Evolutionary conservation across 2,797 vertebrate species (phyloP).

Genomic region (Sorex maritimensis): DNA sequence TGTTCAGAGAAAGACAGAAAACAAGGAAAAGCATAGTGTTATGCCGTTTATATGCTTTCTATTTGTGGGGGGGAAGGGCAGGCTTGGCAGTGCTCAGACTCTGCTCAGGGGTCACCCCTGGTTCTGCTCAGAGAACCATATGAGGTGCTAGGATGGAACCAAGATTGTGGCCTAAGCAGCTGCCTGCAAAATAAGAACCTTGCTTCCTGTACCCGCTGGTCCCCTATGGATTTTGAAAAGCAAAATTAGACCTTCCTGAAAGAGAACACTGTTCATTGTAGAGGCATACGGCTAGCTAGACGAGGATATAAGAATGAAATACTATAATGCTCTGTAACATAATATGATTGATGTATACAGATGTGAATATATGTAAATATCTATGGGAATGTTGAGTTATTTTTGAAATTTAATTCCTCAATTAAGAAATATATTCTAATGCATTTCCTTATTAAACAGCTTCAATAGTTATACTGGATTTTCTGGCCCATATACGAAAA

Average conservation of each 20-base stretch:
- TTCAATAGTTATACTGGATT: constrained; percentile 32
- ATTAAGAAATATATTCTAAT: constrained; percentile 41
- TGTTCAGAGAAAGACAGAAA: background rate
- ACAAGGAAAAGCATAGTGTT: background rate
- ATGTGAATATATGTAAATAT: constrained; percentile 35
- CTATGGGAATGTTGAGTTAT: constrained; percentile 38
- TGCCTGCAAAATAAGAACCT: no score
- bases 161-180: no score
- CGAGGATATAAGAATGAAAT: background rate
- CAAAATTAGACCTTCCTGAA: background rate
- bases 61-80: no score
- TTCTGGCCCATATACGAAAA: constrained; percentile 2
- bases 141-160: no score
- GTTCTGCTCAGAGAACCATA: no score
- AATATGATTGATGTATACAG: background rate
- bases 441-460: constrained; percentile 28
- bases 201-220: no score
- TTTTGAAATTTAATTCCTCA: constrained; percentile 48
- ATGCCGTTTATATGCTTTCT: background rate
- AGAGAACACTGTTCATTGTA: background rate
- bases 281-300: background rate
- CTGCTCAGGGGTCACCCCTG: no score
- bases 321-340: background rate
- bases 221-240: background rate
- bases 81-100: no score